Conservation (phyloP, 30 jellyfish, hydroid and myxozoan genomes). For the Turritopsis rubra region DNA sequence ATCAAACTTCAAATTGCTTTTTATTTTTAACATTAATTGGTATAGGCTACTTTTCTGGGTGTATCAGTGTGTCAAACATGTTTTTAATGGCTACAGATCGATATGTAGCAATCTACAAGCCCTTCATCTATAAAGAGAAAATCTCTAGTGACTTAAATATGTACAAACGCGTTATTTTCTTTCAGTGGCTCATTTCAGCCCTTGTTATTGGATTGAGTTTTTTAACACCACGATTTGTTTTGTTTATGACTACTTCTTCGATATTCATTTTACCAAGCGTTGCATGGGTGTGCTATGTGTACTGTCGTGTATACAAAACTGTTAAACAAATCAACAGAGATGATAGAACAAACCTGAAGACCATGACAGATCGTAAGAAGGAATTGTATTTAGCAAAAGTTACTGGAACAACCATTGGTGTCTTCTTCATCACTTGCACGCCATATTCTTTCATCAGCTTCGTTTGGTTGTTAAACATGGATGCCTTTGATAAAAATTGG, state of each 20-base stretch:
- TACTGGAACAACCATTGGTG: neutral
- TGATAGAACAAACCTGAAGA: neutral
- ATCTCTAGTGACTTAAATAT: neutral
- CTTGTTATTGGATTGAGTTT: neutral
- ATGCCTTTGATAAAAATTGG: neutral
- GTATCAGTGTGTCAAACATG: neutral
- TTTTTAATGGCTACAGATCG: neutral
- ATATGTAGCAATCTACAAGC: neutral
- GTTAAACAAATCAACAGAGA: neutral
- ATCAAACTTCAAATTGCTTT: neutral
- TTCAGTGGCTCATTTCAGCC: neutral
- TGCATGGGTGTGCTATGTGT: neutral
- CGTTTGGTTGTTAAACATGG: conserved; percentile 5
- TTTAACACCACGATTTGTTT: neutral
- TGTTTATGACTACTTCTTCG: neutral
- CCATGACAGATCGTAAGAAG: neutral
- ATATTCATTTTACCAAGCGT: neutral
- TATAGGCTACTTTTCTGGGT: neutral
- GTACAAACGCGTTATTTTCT: neutral
- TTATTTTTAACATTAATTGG: neutral
- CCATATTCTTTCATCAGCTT: neutral
- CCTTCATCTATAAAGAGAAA: neutral
- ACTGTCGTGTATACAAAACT: neutral
- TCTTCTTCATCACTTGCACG: neutral
- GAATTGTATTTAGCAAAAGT: neutral